phyloP scores from a whole-genome alignment of 2,113 vertebrate genomes.

The Mobula birostris region DNA sequence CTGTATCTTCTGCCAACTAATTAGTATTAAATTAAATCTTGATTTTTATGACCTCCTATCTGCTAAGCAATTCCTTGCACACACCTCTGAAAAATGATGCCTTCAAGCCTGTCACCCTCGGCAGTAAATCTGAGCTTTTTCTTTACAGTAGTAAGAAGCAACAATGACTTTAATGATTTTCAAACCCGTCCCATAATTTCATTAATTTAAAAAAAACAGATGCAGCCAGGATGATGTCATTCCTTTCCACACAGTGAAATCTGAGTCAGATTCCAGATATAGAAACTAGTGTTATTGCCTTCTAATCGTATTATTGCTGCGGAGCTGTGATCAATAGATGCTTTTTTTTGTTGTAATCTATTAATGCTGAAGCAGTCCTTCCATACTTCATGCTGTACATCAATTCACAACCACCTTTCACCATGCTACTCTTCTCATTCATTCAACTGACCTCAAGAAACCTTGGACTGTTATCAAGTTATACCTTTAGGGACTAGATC shows the following conservation, averaged over 20 bases:
- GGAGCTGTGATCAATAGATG: slow-evolving; percentile 53
- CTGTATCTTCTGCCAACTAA: slow-evolving; percentile 14
- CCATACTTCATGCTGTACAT: slow-evolving; percentile 39
- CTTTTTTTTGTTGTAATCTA: slow-evolving; percentile 50
- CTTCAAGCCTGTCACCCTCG: slow-evolving; percentile 56
- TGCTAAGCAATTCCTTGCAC: slow-evolving; percentile 47
- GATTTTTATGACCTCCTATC: slow-evolving; percentile 13
- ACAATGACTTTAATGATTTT: slow-evolving; percentile 72
- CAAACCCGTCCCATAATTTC: slow-evolving; percentile 66
- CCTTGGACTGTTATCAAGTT: not conserved
- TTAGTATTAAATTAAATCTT: slow-evolving; percentile 33
- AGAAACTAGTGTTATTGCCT: slow-evolving; percentile 61
- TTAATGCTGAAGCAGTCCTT: slow-evolving; percentile 44
- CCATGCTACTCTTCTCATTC: fast-evolving
- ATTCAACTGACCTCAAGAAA: slow-evolving; percentile 31
- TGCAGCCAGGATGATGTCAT: slow-evolving; percentile 68
- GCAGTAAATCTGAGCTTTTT: slow-evolving; percentile 71
- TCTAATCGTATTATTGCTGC: slow-evolving; percentile 63
- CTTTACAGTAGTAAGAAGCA: slow-evolving; percentile 71
- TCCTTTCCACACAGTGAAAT: slow-evolving; percentile 60
- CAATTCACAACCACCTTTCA: not conserved
- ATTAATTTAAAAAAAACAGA: slow-evolving; percentile 64
- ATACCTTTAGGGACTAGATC: not conserved
- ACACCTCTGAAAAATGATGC: slow-evolving; percentile 66
- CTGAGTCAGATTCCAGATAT: slow-evolving; percentile 63